Evolutionary conservation across 2,888 invertebrate genomes (phyloP).

Genomic region (Ectobius pallidus): DNA sequence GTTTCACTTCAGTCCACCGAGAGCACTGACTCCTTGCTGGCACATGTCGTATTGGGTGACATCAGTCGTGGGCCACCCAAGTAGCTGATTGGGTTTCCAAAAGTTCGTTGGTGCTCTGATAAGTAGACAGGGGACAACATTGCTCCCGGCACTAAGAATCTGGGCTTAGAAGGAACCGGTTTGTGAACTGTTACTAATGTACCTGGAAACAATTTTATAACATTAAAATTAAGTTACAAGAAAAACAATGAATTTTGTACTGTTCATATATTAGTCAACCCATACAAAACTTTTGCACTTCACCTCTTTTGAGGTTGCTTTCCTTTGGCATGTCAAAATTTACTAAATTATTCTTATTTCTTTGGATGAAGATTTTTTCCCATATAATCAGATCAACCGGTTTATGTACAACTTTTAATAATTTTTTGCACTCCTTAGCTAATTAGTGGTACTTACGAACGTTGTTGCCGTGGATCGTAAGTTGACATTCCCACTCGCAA

Average conservation of each 20-base stretch:
- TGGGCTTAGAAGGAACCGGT: slow-evolving; percentile 15
- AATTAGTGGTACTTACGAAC: too few species aligned
- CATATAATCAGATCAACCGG: too few species aligned
- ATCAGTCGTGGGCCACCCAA: slow-evolving; percentile 66
- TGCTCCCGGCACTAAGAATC: slow-evolving; percentile 4
- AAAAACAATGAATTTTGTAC: not conserved
- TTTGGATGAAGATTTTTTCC: too few species aligned
- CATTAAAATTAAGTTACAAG: not conserved
- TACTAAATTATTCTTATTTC: too few species aligned
- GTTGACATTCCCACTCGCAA: too few species aligned
- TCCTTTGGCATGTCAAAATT: too few species aligned
- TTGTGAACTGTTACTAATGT: slow-evolving; percentile 3
- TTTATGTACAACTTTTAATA: too few species aligned
- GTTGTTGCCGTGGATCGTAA: too few species aligned
- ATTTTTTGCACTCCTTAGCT: too few species aligned
- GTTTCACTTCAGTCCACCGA: slow-evolving; percentile 68
- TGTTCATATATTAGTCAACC: not conserved
- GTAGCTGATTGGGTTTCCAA: slow-evolving; percentile 72
- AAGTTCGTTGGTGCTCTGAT: slow-evolving; percentile 61
- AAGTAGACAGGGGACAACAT: slow-evolving; percentile 59
- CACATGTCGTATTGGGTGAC: slow-evolving; percentile 56
- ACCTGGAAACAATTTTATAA: slow-evolving; percentile 35
- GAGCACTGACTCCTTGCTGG: slow-evolving; percentile 70
- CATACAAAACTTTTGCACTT: too few species aligned
- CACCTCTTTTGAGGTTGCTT: too few species aligned